phyloP scores from a whole-genome alignment of 92 coral and sea anemone species.

The Porites cylindrica region DNA sequence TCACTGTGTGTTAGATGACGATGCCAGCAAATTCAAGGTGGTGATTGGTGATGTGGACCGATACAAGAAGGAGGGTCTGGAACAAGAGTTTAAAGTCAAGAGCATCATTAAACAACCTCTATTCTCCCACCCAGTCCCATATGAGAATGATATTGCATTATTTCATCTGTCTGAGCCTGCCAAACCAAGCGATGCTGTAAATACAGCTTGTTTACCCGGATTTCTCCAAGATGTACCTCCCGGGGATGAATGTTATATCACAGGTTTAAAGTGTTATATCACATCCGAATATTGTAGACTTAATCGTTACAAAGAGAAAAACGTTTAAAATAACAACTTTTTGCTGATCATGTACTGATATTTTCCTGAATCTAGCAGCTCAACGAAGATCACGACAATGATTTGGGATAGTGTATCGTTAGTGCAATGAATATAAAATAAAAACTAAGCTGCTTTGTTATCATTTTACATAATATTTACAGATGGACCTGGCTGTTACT shows the following conservation, averaged over 20 bases:
- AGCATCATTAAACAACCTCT: slow-evolving; percentile 73
- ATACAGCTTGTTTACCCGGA: slow-evolving; percentile 84
- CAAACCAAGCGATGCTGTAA: slow-evolving; percentile 63
- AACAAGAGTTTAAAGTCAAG: slow-evolving; percentile 74
- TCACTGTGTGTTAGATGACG: slow-evolving; percentile 82
- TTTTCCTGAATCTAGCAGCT: no score
- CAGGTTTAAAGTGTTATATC: slow-evolving; percentile 63
- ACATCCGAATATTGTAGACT: not conserved
- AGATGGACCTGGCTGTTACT: no score
- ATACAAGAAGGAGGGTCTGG: slow-evolving; percentile 68
- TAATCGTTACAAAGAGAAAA: no score
- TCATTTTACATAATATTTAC: no score
- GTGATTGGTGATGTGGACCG: slow-evolving; percentile 85
- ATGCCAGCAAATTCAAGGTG: slow-evolving; percentile 60
- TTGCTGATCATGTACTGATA: no score
- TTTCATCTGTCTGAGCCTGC: slow-evolving; percentile 80
- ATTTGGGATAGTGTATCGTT: no score
- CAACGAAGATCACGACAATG: no score
- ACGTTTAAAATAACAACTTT: no score
- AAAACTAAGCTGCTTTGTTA: no score
- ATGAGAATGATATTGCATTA: slow-evolving; percentile 85
- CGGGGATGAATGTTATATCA: slow-evolving; percentile 77
- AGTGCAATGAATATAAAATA: no score
- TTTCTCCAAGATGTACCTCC: slow-evolving; percentile 56
- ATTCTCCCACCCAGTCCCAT: slow-evolving; percentile 78